A percentile compares a stretch with the other conserved stretches of the same genome.
Evolutionary conservation across 2,797 vertebrate species (phyloP).

Genomic region (Danio tinwini): DNA sequence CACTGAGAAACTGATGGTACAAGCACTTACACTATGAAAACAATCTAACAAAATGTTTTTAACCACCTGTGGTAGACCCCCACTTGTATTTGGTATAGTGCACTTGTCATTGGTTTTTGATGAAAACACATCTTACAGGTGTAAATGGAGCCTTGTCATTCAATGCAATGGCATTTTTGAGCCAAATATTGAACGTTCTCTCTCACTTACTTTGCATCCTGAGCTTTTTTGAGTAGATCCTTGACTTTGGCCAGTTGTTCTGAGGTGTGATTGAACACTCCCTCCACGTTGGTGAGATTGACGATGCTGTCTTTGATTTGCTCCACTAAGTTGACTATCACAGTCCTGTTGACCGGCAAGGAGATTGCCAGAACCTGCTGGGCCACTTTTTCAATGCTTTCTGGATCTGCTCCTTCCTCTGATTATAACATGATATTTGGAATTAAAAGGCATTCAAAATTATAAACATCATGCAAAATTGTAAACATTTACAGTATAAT

Average conservation of each 20-base stretch:
- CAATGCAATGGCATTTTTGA: background rate
- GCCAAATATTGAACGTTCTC: background rate
- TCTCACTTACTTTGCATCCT: slow-evolving; percentile 77
- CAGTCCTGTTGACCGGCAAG: slow-evolving; percentile 76
- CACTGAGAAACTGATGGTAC: too few relatives aligned
- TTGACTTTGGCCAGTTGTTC: slow-evolving; percentile 73
- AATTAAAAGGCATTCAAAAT: background rate
- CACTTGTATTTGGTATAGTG: too few relatives aligned
- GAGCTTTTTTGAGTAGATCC: slow-evolving; percentile 77
- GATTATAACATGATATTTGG: slow-evolving; percentile 32
- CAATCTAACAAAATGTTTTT: too few relatives aligned
- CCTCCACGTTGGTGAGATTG: slow-evolving; percentile 77
- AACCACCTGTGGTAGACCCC: too few relatives aligned
- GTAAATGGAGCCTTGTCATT: background rate
- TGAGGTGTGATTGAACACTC: slow-evolving; percentile 77
- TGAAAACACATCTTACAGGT: too few relatives aligned
- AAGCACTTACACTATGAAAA: too few relatives aligned
- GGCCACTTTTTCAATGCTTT: slow-evolving; percentile 86
- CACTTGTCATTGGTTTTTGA: too few relatives aligned
- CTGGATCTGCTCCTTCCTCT: slow-evolving; percentile 89
- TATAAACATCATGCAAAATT: background rate
- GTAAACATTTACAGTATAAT: background rate
- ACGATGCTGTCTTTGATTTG: slow-evolving; percentile 79
- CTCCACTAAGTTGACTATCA: slow-evolving; percentile 71
- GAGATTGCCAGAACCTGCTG: slow-evolving; percentile 81